Evolutionary conservation across 2,113 vertebrate species (phyloP).

Genomic region (Scolopax mira): DNA sequence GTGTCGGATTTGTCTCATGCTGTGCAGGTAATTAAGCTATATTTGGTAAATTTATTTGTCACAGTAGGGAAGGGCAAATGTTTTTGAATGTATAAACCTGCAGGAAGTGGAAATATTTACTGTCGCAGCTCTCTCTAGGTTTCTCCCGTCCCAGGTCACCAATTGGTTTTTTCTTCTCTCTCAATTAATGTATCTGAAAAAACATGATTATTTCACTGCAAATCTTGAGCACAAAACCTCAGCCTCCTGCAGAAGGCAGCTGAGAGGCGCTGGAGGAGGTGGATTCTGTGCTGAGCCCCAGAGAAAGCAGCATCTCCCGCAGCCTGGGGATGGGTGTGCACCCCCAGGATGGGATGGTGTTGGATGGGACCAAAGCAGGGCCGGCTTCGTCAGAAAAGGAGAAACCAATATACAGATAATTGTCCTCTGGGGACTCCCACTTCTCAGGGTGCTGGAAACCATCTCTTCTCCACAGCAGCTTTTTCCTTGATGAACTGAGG

Average conservation of each 20-base stretch:
- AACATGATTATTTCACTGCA: not conserved
- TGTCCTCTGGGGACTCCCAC: not conserved
- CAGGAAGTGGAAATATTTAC: conserved; percentile 28
- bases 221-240: not conserved
- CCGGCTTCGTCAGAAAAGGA: rapidly evolving
- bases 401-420: not conserved
- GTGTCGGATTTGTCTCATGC: conserved; percentile 90
- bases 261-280: not conserved
- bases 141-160: not conserved
- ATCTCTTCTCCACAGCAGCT: not conserved
- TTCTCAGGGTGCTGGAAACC: not conserved
- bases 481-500: not conserved
- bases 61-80: conserved; percentile 50
- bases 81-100: conserved; percentile 28
- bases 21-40: conserved; percentile 87
- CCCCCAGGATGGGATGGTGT: not conserved
- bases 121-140: not conserved
- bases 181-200: not conserved
- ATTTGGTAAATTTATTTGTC: conserved; percentile 43
- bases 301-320: not conserved
- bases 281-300: not conserved
- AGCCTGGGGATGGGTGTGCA: not conserved
- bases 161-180: not conserved
- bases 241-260: not conserved
- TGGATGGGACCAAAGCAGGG: rapidly evolving